A percentile compares a stretch with the other conserved stretches of the same genome.
phyloP scores from a whole-genome alignment of 2,888 invertebrate species.

The Xylota sylvarum region DNA sequence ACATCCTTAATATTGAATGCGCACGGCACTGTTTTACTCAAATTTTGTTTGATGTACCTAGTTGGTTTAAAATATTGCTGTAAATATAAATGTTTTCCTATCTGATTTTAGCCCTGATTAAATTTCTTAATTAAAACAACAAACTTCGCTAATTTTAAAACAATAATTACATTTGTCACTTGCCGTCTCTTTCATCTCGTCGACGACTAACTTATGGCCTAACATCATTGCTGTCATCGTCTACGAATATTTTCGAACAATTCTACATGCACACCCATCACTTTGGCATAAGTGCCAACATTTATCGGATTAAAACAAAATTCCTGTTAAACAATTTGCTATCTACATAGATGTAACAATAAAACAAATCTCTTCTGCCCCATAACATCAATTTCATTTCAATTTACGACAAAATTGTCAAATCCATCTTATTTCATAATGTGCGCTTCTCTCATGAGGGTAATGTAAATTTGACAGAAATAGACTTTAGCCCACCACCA shows the following conservation, averaged over 20 bases:
- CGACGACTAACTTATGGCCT: conserved; percentile 2
- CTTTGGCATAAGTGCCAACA: conserved; percentile 23
- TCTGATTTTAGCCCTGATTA: background rate
- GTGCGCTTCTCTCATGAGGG: background rate
- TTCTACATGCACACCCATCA: background rate
- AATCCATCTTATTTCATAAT: conserved; percentile 57
- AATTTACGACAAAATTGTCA: conserved; percentile 46
- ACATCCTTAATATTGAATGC: no score
- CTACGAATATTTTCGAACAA: conserved; percentile 20
- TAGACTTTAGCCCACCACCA: conserved; percentile 32
- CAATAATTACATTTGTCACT: conserved; percentile 27
- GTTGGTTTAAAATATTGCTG: no score
- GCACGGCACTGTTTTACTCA: no score
- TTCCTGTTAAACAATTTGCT: background rate
- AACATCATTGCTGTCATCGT: conserved; percentile 51
- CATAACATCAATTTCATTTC: conserved; percentile 42
- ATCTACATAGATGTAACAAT: conserved; percentile 36
- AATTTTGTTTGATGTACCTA: no score
- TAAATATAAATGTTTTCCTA: background rate
- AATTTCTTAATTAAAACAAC: conserved; percentile 1
- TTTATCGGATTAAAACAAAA: conserved; percentile 16
- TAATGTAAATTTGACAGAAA: conserved; percentile 40
- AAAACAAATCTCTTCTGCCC: conserved; percentile 51
- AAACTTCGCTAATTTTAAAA: conserved; percentile 24
- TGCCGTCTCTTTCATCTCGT: background rate